A percentile compares a stretch with the other conserved stretches of the same genome.
These are phyloP conservation scores for Cyclophora albipunctata DNA, from an alignment of 2,888 invertebrate genomes.

Conservation along the genomic window DNA sequence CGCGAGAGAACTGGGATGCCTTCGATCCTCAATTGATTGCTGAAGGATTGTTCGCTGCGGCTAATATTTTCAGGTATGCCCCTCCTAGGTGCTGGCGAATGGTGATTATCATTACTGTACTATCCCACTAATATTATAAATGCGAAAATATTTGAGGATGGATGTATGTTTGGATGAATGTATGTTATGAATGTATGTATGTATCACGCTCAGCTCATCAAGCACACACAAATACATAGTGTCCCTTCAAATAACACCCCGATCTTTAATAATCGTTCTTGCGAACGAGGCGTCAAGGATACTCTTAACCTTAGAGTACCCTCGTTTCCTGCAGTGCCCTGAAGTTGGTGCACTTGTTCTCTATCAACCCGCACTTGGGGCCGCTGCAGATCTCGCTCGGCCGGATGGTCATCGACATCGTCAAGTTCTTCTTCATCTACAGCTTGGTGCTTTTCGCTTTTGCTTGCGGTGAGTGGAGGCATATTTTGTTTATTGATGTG, in stretches of 20 bases:
- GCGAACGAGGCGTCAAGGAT: too few species aligned
- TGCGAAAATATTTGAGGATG: too few species aligned
- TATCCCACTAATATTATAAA: too few species aligned
- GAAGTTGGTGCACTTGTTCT: slow-evolving; percentile 93
- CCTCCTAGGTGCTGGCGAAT: too few species aligned
- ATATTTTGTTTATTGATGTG: slow-evolving; percentile 1
- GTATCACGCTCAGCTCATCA: too few species aligned
- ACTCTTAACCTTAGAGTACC: too few species aligned
- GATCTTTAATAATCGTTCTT: too few species aligned
- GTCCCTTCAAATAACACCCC: too few species aligned
- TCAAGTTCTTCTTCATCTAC: slow-evolving; percentile 95
- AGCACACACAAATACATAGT: too few species aligned
- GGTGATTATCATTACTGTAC: too few species aligned
- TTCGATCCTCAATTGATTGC: slow-evolving; percentile 96
- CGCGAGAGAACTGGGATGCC: slow-evolving; percentile 91
- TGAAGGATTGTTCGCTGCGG: slow-evolving; percentile 94
- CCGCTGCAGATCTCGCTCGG: slow-evolving; percentile 94
- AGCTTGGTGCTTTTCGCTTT: slow-evolving; percentile 91
- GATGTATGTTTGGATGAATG: too few species aligned
- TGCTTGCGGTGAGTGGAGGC: slow-evolving; percentile 83
- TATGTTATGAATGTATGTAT: too few species aligned
- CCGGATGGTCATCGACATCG: slow-evolving; percentile 91
- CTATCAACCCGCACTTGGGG: slow-evolving; percentile 93
- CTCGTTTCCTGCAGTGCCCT: slow-evolving; percentile 78
- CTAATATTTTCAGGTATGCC: slow-evolving; percentile 89